These are phyloP conservation scores for Octodon degus DNA, from an alignment of 2,113 vertebrate genomes.

Conservation along the genomic window DNA sequence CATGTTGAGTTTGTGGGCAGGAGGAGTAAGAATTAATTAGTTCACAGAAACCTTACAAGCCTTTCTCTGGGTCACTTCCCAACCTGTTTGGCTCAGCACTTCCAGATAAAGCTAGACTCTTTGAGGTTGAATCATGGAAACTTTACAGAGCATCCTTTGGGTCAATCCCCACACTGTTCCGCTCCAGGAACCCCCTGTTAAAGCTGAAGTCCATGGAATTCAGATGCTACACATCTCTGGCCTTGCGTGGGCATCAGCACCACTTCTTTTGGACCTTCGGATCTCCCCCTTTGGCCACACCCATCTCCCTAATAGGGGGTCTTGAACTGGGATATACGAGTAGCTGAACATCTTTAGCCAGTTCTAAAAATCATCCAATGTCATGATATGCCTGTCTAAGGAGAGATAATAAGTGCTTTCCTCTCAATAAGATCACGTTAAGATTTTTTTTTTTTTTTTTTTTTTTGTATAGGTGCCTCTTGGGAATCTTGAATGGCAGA, in stretches of 20 bases:
- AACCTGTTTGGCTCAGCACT: neutral
- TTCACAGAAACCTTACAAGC: neutral
- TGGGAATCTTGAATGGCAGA: neutral
- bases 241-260: neutral
- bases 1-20: neutral
- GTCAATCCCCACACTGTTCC: neutral
- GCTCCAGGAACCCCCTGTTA: neutral
- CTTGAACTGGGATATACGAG: neutral
- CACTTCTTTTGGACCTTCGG: neutral
- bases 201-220: neutral
- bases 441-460: neutral
- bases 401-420: neutral
- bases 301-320: neutral
- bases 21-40: neutral
- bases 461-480: neutral
- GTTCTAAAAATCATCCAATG: neutral
- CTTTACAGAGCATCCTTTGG: neutral
- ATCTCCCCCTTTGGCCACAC: neutral
- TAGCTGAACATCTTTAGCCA: neutral
- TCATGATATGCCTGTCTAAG: neutral
- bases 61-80: neutral
- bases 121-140: neutral
- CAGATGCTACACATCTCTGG: neutral
- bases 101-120: neutral
- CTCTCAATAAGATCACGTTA: neutral